Conservation (phyloP, 92 coral and sea anemone species). For the Pocillopora grandis region DNA sequence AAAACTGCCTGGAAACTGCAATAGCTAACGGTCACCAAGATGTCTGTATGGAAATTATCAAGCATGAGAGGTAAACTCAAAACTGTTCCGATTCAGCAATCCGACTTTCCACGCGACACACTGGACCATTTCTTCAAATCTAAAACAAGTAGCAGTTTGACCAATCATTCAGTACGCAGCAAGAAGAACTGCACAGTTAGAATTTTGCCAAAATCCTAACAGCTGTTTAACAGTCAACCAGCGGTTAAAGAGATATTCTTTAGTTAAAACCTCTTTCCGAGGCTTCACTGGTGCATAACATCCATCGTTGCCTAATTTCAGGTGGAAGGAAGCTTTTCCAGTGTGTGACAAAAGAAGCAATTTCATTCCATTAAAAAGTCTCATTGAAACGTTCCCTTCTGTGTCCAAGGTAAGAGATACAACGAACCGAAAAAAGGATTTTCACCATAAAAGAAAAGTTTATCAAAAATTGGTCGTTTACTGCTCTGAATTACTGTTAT, state of each 20-base stretch:
- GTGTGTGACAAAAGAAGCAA: slow-evolving; percentile 27
- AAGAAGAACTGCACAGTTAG: no score
- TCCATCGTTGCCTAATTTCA: not conserved
- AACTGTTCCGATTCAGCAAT: no score
- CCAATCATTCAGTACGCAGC: no score
- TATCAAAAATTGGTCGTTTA: no score
- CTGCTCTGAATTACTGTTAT: not conserved
- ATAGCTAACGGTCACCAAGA: slow-evolving; percentile 57
- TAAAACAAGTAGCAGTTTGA: no score
- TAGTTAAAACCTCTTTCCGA: not conserved
- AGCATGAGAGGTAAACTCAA: slow-evolving; percentile 55
- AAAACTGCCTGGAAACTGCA: slow-evolving; percentile 72
- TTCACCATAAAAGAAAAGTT: not conserved
- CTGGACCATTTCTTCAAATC: no score
- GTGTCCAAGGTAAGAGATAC: slow-evolving; percentile 72
- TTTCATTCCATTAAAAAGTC: slow-evolving; percentile 59
- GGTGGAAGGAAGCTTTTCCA: slow-evolving; percentile 71
- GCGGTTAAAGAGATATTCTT: not conserved
- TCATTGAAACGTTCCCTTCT: slow-evolving; percentile 74
- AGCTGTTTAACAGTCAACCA: no score
- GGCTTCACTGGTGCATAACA: not conserved
- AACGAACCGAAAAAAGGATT: not conserved
- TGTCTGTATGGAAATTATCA: slow-evolving; percentile 71
- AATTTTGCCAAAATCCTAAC: no score
- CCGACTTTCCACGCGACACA: no score